Percentiles rank a stretch among this genome's conserved stretches.
Conservation (phyloP, 1,140 invertebrate genomes). For the Drosophila jambulina region DNA sequence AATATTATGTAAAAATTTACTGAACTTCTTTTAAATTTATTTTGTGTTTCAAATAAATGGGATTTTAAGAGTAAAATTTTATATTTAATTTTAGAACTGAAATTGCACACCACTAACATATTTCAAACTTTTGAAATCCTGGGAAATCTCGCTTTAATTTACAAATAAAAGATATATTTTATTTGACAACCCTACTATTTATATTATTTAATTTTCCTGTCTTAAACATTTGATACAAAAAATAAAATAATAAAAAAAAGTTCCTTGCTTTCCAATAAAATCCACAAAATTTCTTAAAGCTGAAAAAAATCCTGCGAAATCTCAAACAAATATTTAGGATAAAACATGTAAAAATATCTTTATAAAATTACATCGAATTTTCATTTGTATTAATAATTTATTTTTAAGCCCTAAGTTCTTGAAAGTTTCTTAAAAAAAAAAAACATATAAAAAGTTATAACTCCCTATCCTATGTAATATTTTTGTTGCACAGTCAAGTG, state of each 20-base stretch:
- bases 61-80: background rate
- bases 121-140: background rate
- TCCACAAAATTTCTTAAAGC: background rate
- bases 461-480: background rate
- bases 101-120: background rate
- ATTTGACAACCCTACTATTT: too few relatives aligned
- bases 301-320: background rate
- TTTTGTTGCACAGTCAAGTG: constrained; percentile 11
- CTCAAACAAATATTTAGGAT: background rate
- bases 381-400: background rate
- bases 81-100: background rate
- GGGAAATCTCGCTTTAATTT: background rate
- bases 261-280: background rate
- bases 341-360: background rate
- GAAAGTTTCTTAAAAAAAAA: background rate
- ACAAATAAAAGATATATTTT: too few relatives aligned
- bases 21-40: background rate
- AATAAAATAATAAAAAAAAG: background rate
- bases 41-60: background rate
- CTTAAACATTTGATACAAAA: background rate
- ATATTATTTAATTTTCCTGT: background rate
- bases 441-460: background rate
- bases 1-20: background rate
- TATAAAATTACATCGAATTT: too few relatives aligned
- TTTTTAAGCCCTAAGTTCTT: background rate